Base-by-base conservation (phyloP, 2,113 vertebrate genomes). In the Plestiodon gilberti region DNA sequence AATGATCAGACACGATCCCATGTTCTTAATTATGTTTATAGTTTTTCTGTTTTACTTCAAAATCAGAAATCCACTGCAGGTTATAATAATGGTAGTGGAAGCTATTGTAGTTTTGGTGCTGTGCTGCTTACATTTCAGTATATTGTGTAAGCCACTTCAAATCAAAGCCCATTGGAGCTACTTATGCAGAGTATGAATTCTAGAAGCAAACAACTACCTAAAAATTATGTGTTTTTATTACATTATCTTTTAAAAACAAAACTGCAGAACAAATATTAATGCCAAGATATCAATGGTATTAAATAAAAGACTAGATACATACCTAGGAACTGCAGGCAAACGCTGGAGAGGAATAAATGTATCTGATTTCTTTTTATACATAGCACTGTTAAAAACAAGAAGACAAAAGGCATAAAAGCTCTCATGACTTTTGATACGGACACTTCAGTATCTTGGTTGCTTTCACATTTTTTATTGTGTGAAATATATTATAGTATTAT, bases 311-410 rank as follows among this genome's bases (percentile, higher is more conserved):
- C 6, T 10, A 28, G 17, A 48, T 25, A 48, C 67, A 74, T 74
- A 85, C 71, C 35, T 33, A 38, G 70, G 55, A 75, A 40, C 73
- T 40, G 59, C 43, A 62, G 86, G 64, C 52, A 90, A 83, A 55
- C 22, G 59, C 64, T 67, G 3, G 0, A 88, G 65, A 20, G 74
- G 77, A 90, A 91, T 85, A 86, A 92, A 88, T 28, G 5, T 84
- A 67, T 92, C 82, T 82, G 70, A 48, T 91, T 69, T 90, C 43
- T 90, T 91, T 91, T 89, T 86, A 65, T 74, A 74, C 64, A 52
- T 43, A 62, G 25, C 83, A 65, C 77, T 93, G 65, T 40, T 38
- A 52, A 92, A 81, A 90, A 84, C 61, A 93, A 90, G 84, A 89
- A 86, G 52, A 83, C 88, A 88, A 59, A 86, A 90, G 78, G 67